Evolutionary conservation across 2,888 invertebrate genomes (phyloP).

Genomic region (Eurois occulta): DNA sequence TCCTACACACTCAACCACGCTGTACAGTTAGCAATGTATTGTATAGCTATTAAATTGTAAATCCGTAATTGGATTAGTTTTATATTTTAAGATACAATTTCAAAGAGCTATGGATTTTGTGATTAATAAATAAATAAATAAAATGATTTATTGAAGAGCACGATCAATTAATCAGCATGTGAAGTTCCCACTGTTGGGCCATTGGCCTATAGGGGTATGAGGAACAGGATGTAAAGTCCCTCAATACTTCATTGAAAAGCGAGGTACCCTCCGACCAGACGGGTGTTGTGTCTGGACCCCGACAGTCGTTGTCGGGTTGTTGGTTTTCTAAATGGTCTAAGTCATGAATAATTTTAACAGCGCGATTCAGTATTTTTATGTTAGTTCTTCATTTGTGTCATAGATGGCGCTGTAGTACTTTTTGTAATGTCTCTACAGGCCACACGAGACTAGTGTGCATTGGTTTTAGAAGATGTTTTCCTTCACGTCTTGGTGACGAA

Average conservation of each 20-base stretch:
- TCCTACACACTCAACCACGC: too few relatives aligned
- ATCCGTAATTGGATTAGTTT: too few relatives aligned
- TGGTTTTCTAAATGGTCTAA: neutral
- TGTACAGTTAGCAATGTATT: too few relatives aligned
- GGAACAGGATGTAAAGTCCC: neutral
- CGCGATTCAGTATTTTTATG: neutral
- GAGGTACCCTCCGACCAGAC: neutral
- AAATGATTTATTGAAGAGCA: neutral
- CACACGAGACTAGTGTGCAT: neutral
- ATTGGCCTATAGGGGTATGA: neutral
- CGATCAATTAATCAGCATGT: neutral
- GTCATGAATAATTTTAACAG: neutral
- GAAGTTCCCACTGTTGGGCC: neutral
- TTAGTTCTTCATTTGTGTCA: neutral
- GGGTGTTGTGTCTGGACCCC: neutral
- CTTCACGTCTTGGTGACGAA: neutral
- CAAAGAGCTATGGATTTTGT: too few relatives aligned
- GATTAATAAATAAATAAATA: too few relatives aligned
- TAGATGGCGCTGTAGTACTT: neutral
- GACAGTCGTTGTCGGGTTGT: neutral
- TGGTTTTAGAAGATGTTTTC: neutral
- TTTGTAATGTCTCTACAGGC: neutral
- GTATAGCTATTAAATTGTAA: too few relatives aligned
- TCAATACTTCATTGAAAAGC: neutral
- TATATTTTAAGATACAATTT: too few relatives aligned